Conservation (phyloP, 2,888 invertebrate species). For the Timema podura region DNA sequence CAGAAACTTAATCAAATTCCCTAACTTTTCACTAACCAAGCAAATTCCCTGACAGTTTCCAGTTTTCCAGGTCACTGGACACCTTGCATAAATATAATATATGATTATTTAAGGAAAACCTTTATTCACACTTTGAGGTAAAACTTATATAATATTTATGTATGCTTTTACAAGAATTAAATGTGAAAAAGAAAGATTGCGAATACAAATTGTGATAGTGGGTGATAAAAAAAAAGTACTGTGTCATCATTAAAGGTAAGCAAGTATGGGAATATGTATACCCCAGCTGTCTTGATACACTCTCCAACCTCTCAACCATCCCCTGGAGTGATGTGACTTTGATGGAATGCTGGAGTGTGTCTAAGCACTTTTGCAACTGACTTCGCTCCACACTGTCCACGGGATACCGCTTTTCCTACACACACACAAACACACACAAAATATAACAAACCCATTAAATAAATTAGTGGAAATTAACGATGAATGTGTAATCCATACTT, state of each 20-base stretch:
- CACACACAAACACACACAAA: constrained; percentile 31
- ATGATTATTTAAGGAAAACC: no score
- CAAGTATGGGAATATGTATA: constrained; percentile 42
- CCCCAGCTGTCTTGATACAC: constrained; percentile 85
- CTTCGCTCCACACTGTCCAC: constrained; percentile 80
- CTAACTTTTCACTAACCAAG: no score
- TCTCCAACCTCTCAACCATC: constrained; percentile 87
- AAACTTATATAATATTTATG: neutral
- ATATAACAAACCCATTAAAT: no score
- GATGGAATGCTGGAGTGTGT: constrained; percentile 88
- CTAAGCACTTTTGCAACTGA: constrained; percentile 85
- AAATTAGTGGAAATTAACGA: no score
- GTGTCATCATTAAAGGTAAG: neutral
- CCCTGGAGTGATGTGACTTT: constrained; percentile 89
- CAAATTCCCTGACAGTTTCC: no score
- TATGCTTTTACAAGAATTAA: neutral
- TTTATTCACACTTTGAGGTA: no score
- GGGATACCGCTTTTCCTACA: constrained; percentile 83
- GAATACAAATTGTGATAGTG: neutral
- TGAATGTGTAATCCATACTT: no score
- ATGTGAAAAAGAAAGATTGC: neutral
- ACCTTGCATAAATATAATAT: no score
- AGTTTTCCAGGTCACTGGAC: no score
- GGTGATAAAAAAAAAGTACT: neutral
- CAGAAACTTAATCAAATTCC: no score